These are phyloP conservation scores for Sinocyclocheilus anophthalmus DNA, from an alignment of 2,113 vertebrate genomes.

Conservation along the genomic window DNA sequence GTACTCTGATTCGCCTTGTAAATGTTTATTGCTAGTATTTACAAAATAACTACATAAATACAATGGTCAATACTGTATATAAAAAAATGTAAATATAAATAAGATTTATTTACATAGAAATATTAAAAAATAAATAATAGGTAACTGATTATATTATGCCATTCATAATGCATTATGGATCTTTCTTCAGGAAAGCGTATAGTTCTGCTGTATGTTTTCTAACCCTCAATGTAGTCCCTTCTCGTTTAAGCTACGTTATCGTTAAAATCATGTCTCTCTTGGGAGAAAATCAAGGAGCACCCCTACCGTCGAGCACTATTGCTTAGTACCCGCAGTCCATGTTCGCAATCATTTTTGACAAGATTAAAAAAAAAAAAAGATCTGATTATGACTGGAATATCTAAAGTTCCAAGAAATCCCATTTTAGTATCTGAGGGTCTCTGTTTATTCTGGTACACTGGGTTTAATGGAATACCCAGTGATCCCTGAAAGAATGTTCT, in stretches of 20 bases:
- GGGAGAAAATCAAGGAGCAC: constrained; percentile 4
- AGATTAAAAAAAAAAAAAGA: not conserved
- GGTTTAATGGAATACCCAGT: constrained; percentile 41
- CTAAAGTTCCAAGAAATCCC: constrained; percentile 14
- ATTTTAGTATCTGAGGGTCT: constrained; percentile 36
- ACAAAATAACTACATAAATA: not conserved
- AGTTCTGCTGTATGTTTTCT: not conserved
- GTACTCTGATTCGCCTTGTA: not conserved
- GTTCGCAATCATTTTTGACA: not conserved
- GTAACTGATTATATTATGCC: not conserved
- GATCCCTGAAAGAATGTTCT: constrained; percentile 38
- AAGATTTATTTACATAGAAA: not conserved
- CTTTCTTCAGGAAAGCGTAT: not conserved
- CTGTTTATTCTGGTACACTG: constrained; percentile 42
- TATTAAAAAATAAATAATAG: not conserved
- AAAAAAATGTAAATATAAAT: not conserved
- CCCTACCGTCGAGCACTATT: not conserved
- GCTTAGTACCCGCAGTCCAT: not conserved
- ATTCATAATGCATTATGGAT: not conserved
- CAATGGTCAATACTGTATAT: not conserved
- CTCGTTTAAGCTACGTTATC: not conserved
- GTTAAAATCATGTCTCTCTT: not conserved
- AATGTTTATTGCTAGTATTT: not conserved
- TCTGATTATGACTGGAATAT: constrained; percentile 35
- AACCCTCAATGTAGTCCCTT: too few species aligned